Evolutionary conservation across 2,113 vertebrate species (phyloP).

Genomic region (Stegastes partitus): DNA sequence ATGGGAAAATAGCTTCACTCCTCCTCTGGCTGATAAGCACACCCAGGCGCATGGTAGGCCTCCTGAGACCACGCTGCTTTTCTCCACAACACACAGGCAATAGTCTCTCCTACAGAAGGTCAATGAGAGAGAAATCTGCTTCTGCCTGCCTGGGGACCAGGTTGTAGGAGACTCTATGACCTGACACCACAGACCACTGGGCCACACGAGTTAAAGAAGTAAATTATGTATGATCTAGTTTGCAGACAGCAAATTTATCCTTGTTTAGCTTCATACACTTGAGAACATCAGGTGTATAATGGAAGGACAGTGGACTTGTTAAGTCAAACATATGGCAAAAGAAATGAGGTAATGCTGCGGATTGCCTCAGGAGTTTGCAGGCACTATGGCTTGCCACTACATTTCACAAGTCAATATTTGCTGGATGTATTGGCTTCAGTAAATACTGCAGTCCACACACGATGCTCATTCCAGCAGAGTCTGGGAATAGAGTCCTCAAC

Average conservation of each 20-base stretch:
- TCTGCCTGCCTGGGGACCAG: slow-evolving; percentile 55
- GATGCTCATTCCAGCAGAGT: slow-evolving; percentile 58
- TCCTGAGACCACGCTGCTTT: slow-evolving; percentile 74
- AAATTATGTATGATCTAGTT: slow-evolving; percentile 70
- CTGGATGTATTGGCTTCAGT: slow-evolving; percentile 69
- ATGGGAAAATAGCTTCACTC: slow-evolving; percentile 64
- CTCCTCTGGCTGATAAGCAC: slow-evolving; percentile 74
- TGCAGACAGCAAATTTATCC: slow-evolving; percentile 51
- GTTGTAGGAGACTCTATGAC: slow-evolving; percentile 50
- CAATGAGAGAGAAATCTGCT: slow-evolving; percentile 65
- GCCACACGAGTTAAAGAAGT: slow-evolving; percentile 47
- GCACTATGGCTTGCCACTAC: slow-evolving; percentile 33
- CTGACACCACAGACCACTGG: slow-evolving; percentile 58
- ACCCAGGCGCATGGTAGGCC: slow-evolving; percentile 55
- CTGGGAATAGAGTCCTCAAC: slow-evolving; percentile 64
- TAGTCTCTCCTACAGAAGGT: slow-evolving; percentile 70
- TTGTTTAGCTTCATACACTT: slow-evolving; percentile 49
- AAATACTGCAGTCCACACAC: slow-evolving; percentile 64
- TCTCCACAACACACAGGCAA: slow-evolving; percentile 57
- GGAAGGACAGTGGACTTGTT: slow-evolving; percentile 56
- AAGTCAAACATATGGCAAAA: slow-evolving; percentile 72
- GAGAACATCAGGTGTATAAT: slow-evolving; percentile 50
- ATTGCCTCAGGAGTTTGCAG: slow-evolving; percentile 55
- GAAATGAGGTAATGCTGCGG: slow-evolving; percentile 52
- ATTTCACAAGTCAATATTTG: slow-evolving; percentile 80